Evolutionary conservation across 2,888 invertebrate genomes (phyloP).

Genomic region (Drosophila mimica): DNA sequence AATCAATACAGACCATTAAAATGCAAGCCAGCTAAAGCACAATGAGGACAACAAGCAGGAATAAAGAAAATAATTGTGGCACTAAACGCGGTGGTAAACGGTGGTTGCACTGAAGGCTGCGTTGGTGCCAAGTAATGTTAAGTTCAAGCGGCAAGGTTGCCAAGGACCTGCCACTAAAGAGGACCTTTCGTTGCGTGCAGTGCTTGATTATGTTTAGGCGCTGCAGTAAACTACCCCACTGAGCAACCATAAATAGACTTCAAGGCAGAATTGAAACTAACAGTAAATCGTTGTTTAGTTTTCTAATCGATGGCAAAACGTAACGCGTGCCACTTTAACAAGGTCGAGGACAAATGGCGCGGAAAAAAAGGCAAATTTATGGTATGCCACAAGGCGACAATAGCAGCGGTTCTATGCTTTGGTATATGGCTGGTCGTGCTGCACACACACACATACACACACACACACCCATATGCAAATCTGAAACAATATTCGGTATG

Average conservation of each 20-base stretch:
- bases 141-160: constrained; percentile 77
- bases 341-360: constrained; percentile 69
- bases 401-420: constrained; percentile 14
- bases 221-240: constrained; percentile 28
- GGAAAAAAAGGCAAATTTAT: constrained; percentile 61
- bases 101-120: constrained; percentile 31
- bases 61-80: constrained; percentile 9
- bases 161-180: constrained; percentile 15
- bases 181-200: constrained; percentile 64
- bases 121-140: constrained; percentile 61
- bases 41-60: constrained; percentile 6
- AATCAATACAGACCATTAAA: constrained; percentile 80
- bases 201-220: constrained; percentile 39
- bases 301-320: constrained; percentile 71
- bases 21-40: constrained; percentile 49
- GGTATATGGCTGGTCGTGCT: constrained; percentile 9
- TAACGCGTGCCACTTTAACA: constrained; percentile 58
- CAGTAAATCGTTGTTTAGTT: constrained; percentile 52
- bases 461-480: constrained; percentile 57
- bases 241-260: constrained; percentile 58
- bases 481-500: constrained; percentile 62
- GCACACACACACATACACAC: constrained; percentile 7
- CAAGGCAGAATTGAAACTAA: constrained; percentile 61
- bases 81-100: constrained; percentile 33
- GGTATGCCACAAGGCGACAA: constrained; percentile 47